Base-by-base conservation (phyloP, 1,140 invertebrate genomes). In the Drosophila ogumai region DNA sequence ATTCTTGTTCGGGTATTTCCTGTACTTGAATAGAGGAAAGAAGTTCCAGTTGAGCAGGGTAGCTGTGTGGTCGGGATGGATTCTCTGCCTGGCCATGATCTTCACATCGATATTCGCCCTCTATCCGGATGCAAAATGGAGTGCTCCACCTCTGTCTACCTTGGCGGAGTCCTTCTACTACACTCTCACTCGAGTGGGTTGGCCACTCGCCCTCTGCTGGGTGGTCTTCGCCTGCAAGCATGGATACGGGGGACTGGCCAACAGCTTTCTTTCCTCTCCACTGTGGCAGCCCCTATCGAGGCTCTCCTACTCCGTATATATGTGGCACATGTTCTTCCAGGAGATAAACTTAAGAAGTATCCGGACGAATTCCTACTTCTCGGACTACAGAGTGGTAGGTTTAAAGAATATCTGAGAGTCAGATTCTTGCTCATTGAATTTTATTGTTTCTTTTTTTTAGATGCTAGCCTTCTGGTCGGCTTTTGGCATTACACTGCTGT, bases 191-290 rank as follows among this genome's bases (percentile, higher is more conserved):
- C 92, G 96, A 44, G 92, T 94, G 2, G 90, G 93, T 0, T 96
- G 96, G 94, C 93, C 94, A 0, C 3, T 95, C 0, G 93, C 93
- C 2, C 47, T 97, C 2, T 93, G 93, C 3, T 96, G 95, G 95
- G 93, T 97, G 4, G 94, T 96, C 12, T 95, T 95, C 50, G 95
- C 95, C 3, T 96, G 96, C 78, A 91, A 93, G 8, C 93, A 94
- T 47, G 95, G 95, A 44, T 94, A 95, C 84, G 96, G 94, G 78
- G 95, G 93, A 74, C 84, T 92, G 34, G 91, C 94, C 34, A 93
- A 94, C 63, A 93, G 91, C 78, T 92, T 94, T 9, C 46, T 94
- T 6, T 93, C 92, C 3, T 75, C 91, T 15, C 61, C 78, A 8
- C 65, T 94, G 25, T 94, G 93, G 93, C 94, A 94, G 65, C 69